phyloP scores from a whole-genome alignment of 2,113 vertebrate genomes.

The Ictalurus furcatus region DNA sequence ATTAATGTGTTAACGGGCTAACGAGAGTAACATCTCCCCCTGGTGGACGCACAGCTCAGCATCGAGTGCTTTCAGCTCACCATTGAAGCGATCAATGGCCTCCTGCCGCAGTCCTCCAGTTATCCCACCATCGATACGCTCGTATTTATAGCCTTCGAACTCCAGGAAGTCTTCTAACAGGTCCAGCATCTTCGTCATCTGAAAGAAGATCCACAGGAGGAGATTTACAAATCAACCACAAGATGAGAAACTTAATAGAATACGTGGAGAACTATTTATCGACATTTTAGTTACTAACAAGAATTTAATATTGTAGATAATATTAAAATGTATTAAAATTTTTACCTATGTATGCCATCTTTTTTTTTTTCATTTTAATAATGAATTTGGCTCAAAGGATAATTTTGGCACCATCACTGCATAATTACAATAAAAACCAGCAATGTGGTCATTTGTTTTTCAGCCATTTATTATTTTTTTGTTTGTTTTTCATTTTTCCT shows the following conservation, averaged over 20 bases:
- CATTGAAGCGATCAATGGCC: constrained; percentile 96
- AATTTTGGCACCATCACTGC: not conserved
- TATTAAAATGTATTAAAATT: not conserved
- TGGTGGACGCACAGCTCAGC: not conserved
- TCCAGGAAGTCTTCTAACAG: constrained; percentile 96
- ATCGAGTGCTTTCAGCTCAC: constrained; percentile 67
- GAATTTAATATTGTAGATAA: not conserved
- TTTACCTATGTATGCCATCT: not conserved
- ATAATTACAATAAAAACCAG: not conserved
- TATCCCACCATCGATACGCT: constrained; percentile 93
- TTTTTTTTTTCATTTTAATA: not conserved
- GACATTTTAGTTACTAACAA: not conserved
- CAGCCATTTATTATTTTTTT: not conserved
- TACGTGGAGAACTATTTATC: not conserved
- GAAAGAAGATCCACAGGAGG: not conserved
- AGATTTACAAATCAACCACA: not conserved
- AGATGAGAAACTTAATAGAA: not conserved
- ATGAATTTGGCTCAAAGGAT: not conserved
- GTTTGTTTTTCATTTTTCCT: not conserved
- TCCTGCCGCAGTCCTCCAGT: constrained; percentile 93
- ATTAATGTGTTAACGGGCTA: constrained; percentile 17
- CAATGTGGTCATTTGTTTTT: not conserved
- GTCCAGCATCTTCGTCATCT: constrained; percentile 99
- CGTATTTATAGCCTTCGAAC: constrained; percentile 95
- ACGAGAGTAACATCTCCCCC: not conserved